phyloP scores from a whole-genome alignment of 2,888 invertebrate species.

The Ophion costatus region DNA sequence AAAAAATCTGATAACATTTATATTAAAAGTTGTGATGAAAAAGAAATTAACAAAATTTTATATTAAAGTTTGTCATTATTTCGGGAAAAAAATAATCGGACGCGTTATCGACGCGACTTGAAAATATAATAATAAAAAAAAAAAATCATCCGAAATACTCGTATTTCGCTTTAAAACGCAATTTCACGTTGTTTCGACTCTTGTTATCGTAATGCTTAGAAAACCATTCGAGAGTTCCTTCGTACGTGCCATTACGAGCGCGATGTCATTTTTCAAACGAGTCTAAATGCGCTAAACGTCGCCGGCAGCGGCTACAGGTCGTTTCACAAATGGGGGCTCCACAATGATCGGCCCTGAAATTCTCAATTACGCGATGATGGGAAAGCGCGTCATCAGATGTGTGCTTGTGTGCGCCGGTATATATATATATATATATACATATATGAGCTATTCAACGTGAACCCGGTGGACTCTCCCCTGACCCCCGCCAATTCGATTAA shows the following conservation, averaged over 20 bases:
- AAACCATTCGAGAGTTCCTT: not conserved
- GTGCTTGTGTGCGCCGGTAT: constrained; percentile 51
- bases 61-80: too few relatives aligned
- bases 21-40: too few relatives aligned
- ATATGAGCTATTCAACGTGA: too few relatives aligned
- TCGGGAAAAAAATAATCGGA: too few relatives aligned
- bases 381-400: constrained; percentile 64
- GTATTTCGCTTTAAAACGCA: not conserved
- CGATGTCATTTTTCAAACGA: constrained; percentile 11
- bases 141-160: not conserved
- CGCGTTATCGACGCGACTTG: too few relatives aligned
- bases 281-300: not conserved
- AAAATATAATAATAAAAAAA: not conserved
- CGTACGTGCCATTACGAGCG: not conserved
- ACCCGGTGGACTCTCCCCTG: too few relatives aligned
- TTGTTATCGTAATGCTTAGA: not conserved
- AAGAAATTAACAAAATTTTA: too few relatives aligned
- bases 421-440: constrained; percentile 70
- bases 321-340: constrained; percentile 40
- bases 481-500: too few relatives aligned
- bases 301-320: not conserved
- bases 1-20: too few relatives aligned
- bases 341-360: constrained; percentile 63
- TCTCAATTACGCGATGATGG: constrained; percentile 78
- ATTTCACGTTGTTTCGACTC: not conserved